Percentiles rank a stretch among this genome's conserved stretches.
These are phyloP conservation scores for Enoplosus armatus DNA, from an alignment of 2,797 vertebrate genomes.

Conservation along the genomic window DNA sequence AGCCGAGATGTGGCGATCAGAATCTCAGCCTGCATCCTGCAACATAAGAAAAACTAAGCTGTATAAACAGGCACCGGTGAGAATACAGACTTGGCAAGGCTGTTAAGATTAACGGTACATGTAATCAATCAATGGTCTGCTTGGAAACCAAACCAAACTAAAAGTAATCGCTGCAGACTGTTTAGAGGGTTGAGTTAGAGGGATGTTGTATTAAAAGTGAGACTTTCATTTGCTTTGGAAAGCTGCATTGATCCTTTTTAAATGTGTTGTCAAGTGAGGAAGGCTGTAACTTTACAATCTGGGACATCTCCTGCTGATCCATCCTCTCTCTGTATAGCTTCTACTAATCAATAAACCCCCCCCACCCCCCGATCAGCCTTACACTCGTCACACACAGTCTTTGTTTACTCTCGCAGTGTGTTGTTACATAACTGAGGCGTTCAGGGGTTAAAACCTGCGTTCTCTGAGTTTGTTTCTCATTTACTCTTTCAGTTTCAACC, in stretches of 20 bases:
- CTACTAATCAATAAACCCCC: not conserved
- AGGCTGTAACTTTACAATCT: not conserved
- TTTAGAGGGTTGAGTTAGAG: not conserved
- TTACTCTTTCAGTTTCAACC: too few relatives aligned
- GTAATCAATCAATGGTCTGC: constrained; percentile 10
- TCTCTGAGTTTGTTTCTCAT: not conserved
- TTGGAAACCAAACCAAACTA: not conserved
- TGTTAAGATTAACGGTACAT: not conserved
- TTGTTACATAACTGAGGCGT: not conserved
- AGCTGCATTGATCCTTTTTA: not conserved
- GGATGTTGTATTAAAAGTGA: not conserved
- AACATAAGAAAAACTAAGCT: not conserved
- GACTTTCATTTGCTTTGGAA: not conserved
- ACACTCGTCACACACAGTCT: not conserved
- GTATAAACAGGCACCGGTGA: not conserved
- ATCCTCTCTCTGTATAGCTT: not conserved
- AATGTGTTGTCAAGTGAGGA: not conserved
- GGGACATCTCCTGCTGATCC: not conserved
- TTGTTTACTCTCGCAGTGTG: not conserved
- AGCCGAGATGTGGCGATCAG: not conserved
- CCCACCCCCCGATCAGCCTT: not conserved
- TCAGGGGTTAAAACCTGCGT: not conserved
- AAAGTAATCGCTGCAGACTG: not conserved
- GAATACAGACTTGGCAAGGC: not conserved
- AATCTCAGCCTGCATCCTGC: not conserved